Conservation (phyloP, 2,888 invertebrate genomes). For the Ennomos erosarius region DNA sequence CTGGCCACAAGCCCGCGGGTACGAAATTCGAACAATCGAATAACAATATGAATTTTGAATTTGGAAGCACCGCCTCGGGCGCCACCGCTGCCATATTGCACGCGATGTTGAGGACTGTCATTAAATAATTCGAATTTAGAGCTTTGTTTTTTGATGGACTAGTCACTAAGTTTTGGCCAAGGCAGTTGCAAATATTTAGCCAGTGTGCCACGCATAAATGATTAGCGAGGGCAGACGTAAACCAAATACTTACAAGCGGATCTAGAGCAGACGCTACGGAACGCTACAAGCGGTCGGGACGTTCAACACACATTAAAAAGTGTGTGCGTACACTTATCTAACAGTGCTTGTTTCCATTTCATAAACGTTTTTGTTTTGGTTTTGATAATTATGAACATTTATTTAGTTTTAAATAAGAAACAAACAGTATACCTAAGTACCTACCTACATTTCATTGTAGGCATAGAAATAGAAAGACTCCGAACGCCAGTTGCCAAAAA, state of each 20-base stretch:
- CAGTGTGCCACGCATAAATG: neutral
- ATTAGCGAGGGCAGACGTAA: conserved; percentile 10
- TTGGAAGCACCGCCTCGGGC: conserved; percentile 68
- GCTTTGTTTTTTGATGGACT: conserved; percentile 14
- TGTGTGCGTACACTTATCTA: no score
- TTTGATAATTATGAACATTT: no score
- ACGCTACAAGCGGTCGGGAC: no score
- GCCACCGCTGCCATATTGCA: conserved; percentile 69
- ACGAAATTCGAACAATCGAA: conserved; percentile 34
- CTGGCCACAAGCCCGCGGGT: conserved; percentile 49
- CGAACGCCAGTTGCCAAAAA: no score
- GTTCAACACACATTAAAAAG: no score
- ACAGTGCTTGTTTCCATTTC: no score
- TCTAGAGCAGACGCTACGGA: conserved; percentile 14
- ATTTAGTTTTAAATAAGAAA: no score
- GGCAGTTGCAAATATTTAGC: conserved; percentile 3
- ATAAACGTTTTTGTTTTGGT: no score
- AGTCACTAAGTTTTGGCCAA: conserved; percentile 17
- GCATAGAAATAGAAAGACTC: no score
- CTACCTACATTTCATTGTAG: no score
- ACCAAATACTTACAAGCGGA: conserved; percentile 4
- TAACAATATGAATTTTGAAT: conserved; percentile 53
- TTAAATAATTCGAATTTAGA: conserved; percentile 42
- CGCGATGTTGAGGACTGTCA: conserved; percentile 58
- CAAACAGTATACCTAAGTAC: no score